phyloP scores from a whole-genome alignment of 2,797 vertebrate genomes.

The Galaxias olidus region DNA sequence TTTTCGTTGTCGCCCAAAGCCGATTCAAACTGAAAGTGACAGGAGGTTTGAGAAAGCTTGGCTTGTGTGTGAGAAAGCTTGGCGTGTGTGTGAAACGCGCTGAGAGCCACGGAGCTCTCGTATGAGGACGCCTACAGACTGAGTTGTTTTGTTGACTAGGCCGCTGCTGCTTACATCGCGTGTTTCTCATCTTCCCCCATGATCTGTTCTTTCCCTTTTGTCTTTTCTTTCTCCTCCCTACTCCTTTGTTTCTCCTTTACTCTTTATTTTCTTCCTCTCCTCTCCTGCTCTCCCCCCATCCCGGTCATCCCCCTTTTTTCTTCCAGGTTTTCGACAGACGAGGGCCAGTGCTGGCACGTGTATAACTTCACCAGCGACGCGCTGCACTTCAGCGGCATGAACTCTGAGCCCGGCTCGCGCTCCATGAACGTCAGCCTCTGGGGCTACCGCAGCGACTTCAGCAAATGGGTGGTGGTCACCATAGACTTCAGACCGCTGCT shows the following conservation, averaged over 20 bases:
- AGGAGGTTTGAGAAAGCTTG: too few species aligned
- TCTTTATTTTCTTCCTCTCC: neutral
- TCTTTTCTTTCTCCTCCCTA: neutral
- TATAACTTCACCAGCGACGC: constrained; percentile 82
- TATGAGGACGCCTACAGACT: too few species aligned
- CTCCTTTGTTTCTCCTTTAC: neutral
- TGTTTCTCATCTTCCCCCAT: too few species aligned
- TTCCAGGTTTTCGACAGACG: constrained; percentile 91
- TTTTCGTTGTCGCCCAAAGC: too few species aligned
- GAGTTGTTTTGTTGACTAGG: too few species aligned
- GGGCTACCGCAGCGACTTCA: constrained; percentile 83
- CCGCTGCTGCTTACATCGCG: too few species aligned
- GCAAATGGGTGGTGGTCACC: constrained; percentile 90
- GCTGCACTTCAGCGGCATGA: constrained; percentile 87
- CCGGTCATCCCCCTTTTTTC: too few species aligned
- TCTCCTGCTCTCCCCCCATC: constrained; percentile 5
- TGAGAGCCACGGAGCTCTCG: too few species aligned
- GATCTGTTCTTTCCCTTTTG: neutral
- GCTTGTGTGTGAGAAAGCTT: too few species aligned
- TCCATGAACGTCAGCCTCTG: constrained; percentile 93
- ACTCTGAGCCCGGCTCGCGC: constrained; percentile 88
- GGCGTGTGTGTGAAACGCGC: too few species aligned
- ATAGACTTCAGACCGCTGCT: constrained; percentile 89
- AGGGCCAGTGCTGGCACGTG: constrained; percentile 90
- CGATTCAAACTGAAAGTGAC: too few species aligned